Base-by-base conservation (phyloP, 2,797 vertebrate genomes). In the Ciconia nigra region DNA sequence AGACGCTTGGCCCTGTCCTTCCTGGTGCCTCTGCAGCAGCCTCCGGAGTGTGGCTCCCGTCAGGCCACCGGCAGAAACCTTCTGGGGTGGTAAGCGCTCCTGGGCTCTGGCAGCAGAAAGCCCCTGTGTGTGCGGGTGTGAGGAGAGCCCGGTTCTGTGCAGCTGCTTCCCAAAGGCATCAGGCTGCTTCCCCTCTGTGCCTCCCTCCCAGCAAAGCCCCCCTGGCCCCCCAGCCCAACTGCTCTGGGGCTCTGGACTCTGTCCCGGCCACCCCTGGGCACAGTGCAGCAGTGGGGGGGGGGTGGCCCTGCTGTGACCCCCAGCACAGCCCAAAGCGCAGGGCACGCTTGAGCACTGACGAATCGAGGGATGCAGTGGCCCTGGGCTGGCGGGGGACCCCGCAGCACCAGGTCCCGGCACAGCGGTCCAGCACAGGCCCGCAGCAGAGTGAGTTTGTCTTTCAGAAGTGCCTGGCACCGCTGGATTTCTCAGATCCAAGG, bases 1-100 rank as follows among this genome's bases (percentile, higher is more conserved):
- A 97, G 96, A 95, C 98, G 98, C 87, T 94, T 95, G 94, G 98
- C 97, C 96, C 96, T 97, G 77, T 98, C 98, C 94, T 98, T 98
- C 52, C 97, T 28, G 44, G 39, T 47, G 51, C 51, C 83, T 46
- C 70, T 63, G 44, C 65, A 58, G 37, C 72, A 78, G 73, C 42
- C 58, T 5, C 44, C 95, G 93, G 95, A 98, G 52, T 33, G 62
- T 2, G 2, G 49, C 14, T 66, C 37, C 15, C 42, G 31, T 19
- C n/a, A 19, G 28, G 42, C 41, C n/a, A 26, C 37, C 13, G 2
- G 72, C 20, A 47, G 71, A 37, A 91, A 73, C 69, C 83, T 71
- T 29, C 42, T 22, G 14, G 85, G 7, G n/a, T 58, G 80, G 89
- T 90, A 54, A 80, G 90, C 62, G 51, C 31, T 54, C 2, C 5